A percentile compares a stretch with the other conserved stretches of the same genome.
These are phyloP conservation scores for Portevinia maculata DNA, from an alignment of 2,888 invertebrate genomes.

Conservation along the genomic window DNA sequence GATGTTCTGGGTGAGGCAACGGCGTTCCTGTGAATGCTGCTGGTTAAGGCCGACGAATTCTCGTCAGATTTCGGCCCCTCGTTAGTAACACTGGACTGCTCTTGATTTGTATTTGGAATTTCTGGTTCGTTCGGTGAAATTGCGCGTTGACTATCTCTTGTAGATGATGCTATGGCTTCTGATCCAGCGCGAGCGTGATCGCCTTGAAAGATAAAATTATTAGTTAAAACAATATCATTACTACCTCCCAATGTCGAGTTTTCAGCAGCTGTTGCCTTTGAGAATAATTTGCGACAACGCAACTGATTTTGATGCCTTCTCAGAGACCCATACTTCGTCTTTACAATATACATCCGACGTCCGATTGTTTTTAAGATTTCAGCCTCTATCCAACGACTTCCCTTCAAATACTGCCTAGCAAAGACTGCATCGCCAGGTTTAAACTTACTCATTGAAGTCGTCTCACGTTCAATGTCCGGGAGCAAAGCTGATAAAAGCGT, in stretches of 20 bases:
- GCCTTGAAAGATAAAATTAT: not conserved
- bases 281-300: not conserved
- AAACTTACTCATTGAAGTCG: not conserved
- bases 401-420: not conserved
- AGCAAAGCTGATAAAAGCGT: constrained; percentile 9
- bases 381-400: constrained; percentile 4
- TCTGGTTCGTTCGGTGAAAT: too few relatives aligned
- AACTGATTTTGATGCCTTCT: constrained; percentile 15
- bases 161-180: not conserved
- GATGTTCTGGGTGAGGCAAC: not conserved
- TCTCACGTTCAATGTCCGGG: not conserved
- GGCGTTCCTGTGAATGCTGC: not conserved
- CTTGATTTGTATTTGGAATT: not conserved
- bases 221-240: not conserved
- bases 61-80: not conserved
- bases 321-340: not conserved
- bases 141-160: not conserved
- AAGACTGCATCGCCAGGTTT: not conserved
- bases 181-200: not conserved
- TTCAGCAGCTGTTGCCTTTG: not conserved
- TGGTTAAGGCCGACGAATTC: not conserved
- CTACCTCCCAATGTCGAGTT: not conserved
- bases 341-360: constrained; percentile 1
- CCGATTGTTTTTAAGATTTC: not conserved
- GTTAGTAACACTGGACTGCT: not conserved